Conservation (phyloP, 1,140 invertebrate genomes). For the Diachasma alloeum region DNA sequence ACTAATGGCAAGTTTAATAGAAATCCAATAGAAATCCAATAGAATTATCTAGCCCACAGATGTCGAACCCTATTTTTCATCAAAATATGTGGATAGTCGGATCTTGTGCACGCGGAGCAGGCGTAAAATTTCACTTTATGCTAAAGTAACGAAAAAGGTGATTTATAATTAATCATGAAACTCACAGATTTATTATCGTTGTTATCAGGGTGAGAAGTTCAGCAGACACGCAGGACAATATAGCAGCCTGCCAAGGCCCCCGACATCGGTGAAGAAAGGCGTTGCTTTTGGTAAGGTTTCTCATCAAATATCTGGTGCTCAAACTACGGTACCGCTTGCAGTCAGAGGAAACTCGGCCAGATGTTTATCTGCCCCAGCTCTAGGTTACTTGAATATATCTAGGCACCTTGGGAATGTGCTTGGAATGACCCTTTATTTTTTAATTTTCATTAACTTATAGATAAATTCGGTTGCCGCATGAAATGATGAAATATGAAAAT, state of each 20-base stretch:
- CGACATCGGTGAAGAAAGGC: conserved; percentile 66
- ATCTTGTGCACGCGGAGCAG: no score
- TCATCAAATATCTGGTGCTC: conserved; percentile 46
- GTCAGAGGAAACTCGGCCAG: conserved; percentile 66
- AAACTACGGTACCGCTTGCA: conserved; percentile 55
- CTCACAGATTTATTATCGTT: background rate
- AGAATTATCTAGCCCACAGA: no score
- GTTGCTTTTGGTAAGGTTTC: conserved; percentile 78
- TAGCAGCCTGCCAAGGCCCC: conserved; percentile 80
- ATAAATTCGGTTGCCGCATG: no score
- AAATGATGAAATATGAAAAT: no score
- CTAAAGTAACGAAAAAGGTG: no score
- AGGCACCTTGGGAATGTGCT: conserved; percentile 40
- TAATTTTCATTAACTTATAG: background rate
- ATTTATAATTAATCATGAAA: no score
- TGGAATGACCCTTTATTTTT: background rate
- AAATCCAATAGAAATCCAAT: no score
- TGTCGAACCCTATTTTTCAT: no score
- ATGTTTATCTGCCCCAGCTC: conserved; percentile 88
- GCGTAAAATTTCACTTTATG: no score
- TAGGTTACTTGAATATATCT: conserved; percentile 73
- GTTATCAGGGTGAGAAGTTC: conserved; percentile 34
- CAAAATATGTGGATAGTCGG: no score
- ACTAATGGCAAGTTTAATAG: no score
- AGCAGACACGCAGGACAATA: conserved; percentile 69